These are phyloP conservation scores for Tachina grossa DNA, from an alignment of 2,888 invertebrate species.

Conservation along the genomic window DNA sequence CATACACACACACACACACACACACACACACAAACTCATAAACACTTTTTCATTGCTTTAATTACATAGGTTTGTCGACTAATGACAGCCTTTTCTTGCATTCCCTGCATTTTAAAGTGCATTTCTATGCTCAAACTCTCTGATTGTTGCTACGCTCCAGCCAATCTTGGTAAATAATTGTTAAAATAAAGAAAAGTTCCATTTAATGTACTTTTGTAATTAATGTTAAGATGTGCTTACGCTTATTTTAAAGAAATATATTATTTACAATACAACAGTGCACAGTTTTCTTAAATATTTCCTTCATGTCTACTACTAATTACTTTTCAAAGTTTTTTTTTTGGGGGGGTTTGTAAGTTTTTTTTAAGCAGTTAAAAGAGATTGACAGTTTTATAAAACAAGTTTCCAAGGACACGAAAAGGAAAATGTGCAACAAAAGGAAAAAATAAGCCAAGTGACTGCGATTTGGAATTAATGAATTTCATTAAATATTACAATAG, in stretches of 20 bases:
- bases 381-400: not conserved
- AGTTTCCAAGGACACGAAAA: not conserved
- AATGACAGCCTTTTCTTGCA: slow-evolving; percentile 8
- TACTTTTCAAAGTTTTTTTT: not conserved
- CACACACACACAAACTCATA: not conserved
- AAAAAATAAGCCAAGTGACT: not conserved
- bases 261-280: not conserved
- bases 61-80: not conserved
- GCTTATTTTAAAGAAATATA: not conserved
- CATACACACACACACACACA: not conserved
- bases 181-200: slow-evolving; percentile 1
- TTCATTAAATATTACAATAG: too few species aligned
- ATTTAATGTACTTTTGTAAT: slow-evolving; percentile 3
- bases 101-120: slow-evolving; percentile 6
- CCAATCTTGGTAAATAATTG: slow-evolving; percentile 20
- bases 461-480: not conserved
- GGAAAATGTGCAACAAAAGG: not conserved
- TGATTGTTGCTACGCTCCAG: not conserved
- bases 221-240: slow-evolving; percentile 1
- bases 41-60: not conserved
- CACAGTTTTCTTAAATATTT: not conserved
- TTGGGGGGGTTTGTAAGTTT: not conserved
- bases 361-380: not conserved
- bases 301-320: not conserved
- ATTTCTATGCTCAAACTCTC: not conserved